Evolutionary conservation across 2,113 vertebrate genomes (phyloP).

Genomic region (Entelurus aequoreus): DNA sequence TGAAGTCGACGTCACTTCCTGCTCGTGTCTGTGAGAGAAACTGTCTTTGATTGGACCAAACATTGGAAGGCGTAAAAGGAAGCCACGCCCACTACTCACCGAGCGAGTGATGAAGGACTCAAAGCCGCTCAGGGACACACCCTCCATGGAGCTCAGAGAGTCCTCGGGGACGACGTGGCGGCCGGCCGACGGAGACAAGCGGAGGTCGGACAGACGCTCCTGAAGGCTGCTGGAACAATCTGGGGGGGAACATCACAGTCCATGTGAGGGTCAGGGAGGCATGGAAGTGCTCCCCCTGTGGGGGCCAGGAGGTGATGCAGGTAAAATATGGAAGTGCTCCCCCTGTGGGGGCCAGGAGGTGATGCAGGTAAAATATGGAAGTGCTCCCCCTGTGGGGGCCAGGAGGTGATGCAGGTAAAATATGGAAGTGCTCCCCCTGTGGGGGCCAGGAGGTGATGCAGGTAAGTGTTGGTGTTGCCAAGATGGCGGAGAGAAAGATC

Average conservation of each 20-base stretch:
- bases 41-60: not conserved
- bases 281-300: too few relatives aligned
- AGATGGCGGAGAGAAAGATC: not conserved
- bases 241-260: slow-evolving; percentile 4
- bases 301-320: too few relatives aligned
- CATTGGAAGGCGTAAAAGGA: not conserved
- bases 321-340: too few relatives aligned
- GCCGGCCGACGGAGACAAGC: slow-evolving; percentile 21
- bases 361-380: too few relatives aligned
- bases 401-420: too few relatives aligned
- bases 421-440: too few relatives aligned
- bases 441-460: too few relatives aligned
- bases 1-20: slow-evolving; percentile 46
- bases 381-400: too few relatives aligned
- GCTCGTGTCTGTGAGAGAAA: slow-evolving; percentile 43
- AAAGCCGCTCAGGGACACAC: slow-evolving; percentile 39
- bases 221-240: slow-evolving; percentile 54
- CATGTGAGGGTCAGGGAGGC: too few relatives aligned
- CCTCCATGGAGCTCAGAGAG: slow-evolving; percentile 13
- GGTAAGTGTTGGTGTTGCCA: not conserved
- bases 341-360: too few relatives aligned
- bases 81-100: slow-evolving; percentile 39
- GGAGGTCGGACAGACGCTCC: slow-evolving; percentile 49
- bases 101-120: slow-evolving; percentile 51
- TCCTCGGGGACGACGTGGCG: slow-evolving; percentile 32